Percentiles rank a stretch among this genome's conserved stretches.
phyloP scores from a whole-genome alignment of 1,140 invertebrate genomes.

The Tetraneura akinire region DNA sequence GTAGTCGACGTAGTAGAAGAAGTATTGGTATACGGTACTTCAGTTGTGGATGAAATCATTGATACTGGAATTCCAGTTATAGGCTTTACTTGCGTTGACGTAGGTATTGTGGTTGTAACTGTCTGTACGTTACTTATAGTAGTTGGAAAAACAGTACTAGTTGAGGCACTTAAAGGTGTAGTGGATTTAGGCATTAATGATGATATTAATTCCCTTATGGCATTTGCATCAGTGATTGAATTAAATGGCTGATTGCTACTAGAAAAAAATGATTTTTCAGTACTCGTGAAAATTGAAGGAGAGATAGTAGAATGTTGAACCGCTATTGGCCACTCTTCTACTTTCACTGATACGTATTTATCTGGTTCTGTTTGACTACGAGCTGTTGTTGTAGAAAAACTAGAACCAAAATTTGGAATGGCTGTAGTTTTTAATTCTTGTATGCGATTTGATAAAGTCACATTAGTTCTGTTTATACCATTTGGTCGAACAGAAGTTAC shows the following conservation, averaged over 20 bases:
- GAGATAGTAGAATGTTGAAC: background rate
- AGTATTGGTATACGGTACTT: no score
- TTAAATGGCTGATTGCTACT: background rate
- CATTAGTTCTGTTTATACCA: slow-evolving; percentile 33
- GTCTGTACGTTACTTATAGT: background rate
- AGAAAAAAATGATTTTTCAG: slow-evolving; percentile 18
- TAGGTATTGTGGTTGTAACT: background rate
- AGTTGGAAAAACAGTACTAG: background rate
- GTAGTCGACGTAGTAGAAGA: slow-evolving; percentile 7
- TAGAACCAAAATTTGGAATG: background rate
- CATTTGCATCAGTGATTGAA: background rate
- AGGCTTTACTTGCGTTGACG: background rate
- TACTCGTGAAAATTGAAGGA: background rate
- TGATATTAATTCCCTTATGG: slow-evolving; percentile 21
- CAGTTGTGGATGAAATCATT: background rate
- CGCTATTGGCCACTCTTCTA: slow-evolving; percentile 28
- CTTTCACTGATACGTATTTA: slow-evolving; percentile 20
- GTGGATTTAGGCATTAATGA: slow-evolving; percentile 8
- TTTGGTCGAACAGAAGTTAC: slow-evolving; percentile 20
- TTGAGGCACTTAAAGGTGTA: background rate
- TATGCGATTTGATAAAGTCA: slow-evolving; percentile 39
- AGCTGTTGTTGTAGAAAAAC: background rate
- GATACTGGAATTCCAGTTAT: background rate
- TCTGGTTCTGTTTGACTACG: slow-evolving; percentile 8
- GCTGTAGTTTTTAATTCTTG: slow-evolving; percentile 28